Evolutionary conservation across 1,140 invertebrate species (phyloP), one percentile per base, ranked within the genome.

Genomic region (Dryas iulia): DNA sequence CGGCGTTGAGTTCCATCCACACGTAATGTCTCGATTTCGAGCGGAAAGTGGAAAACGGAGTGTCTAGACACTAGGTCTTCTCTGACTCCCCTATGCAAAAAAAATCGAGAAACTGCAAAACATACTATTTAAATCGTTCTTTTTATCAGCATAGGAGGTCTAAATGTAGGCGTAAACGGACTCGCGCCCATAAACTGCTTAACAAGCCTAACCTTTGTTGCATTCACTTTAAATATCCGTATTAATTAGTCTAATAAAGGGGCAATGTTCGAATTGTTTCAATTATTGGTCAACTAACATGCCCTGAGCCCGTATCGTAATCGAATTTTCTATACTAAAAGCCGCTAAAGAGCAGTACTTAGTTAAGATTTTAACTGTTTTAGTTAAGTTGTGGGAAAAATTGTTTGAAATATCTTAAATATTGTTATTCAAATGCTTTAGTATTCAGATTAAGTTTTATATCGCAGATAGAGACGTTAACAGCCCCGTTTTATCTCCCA

Each of bases 161-260:
- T 3, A 28, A 28, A 28, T 21, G 39, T 10, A 47, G 8, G 14
- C 14, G 18, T 47, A 14, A 18, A 47, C 14, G 10, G 14, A 47
- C 10, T 47, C 6, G 18, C 39, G 18, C 7, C 39, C 21, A 47
- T 47, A 47, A 47, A 47, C 14, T 10, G 21, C 39, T 21, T 47
- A 47, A 53, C 59, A 23, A 62, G 39, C 21, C 35, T 30, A 53
- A 47, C 59, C 39, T 62, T 62, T 61, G 8, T 33, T n/a, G 52
- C 18, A 52, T 14, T 52, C 35, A 12, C 8, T 18, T 52, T 52
- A 52, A 25, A 60, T 62, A 30, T 62, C 59, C 59, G 25, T 53
- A n/a, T 62, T 62, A 24, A 53, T 62, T 62, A 62, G 39, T 2
- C 25, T 62, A 62, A 8, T 18, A 26, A n/a, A 39, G 18, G 18